Conservation (phyloP, 1,140 invertebrate genomes). For the Brachionus plicatilis region DNA sequence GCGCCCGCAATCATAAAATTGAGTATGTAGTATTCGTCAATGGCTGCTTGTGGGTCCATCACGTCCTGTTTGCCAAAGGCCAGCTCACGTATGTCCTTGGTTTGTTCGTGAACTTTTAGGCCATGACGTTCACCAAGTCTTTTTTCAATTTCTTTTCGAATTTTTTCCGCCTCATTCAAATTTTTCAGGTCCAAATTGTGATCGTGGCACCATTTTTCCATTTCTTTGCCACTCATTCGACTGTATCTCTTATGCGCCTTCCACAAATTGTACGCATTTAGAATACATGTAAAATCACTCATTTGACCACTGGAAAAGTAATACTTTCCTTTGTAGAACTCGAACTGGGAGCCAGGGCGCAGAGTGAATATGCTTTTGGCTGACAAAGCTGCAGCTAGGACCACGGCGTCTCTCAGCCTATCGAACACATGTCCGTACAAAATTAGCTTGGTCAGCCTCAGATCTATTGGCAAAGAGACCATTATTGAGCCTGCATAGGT, state of each 20-base stretch:
- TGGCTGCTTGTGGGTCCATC: neutral
- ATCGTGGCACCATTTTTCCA: neutral
- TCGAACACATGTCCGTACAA: constrained; percentile 80
- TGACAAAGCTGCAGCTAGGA: constrained; percentile 68
- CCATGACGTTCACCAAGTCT: neutral
- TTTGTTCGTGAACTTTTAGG: neutral
- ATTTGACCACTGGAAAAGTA: neutral
- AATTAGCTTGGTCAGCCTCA: constrained; percentile 75
- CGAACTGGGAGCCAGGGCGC: neutral
- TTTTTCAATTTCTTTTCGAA: neutral
- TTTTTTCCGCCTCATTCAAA: neutral
- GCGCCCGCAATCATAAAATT: constrained; percentile 39
- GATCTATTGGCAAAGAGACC: constrained; percentile 73
- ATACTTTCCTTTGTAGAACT: neutral
- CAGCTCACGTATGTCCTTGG: neutral
- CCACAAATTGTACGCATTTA: constrained; percentile 26
- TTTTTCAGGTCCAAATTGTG: neutral
- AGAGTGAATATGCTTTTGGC: constrained; percentile 13
- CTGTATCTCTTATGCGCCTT: neutral
- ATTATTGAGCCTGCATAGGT: constrained; percentile 79
- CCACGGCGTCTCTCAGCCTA: constrained; percentile 49
- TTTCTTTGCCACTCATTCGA: neutral
- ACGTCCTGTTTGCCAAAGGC: neutral
- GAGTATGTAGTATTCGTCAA: constrained; percentile 31
- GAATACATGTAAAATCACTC: constrained; percentile 21